Conservation (phyloP, 2,888 invertebrate genomes). For the Empis stercorea region DNA sequence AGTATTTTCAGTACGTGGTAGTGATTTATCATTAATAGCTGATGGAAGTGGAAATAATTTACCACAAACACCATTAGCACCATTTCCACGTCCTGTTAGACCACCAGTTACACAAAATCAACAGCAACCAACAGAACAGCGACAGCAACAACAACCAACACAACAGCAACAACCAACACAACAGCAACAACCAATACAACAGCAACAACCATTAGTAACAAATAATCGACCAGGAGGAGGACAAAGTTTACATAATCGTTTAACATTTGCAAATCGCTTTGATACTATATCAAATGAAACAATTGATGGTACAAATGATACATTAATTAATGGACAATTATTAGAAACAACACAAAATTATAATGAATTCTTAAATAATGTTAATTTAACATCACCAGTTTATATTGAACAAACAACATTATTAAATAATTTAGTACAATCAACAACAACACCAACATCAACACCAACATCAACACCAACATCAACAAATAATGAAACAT, state of each 20-base stretch:
- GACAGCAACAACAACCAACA: too few species aligned
- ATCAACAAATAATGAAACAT: too few species aligned
- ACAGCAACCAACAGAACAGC: too few species aligned
- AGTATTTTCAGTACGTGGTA: slow-evolving; percentile 46
- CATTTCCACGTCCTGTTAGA: background rate
- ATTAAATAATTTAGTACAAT: too few species aligned
- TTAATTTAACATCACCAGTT: too few species aligned
- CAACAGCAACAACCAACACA: background rate
- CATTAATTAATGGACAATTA: background rate
- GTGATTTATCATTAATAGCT: slow-evolving; percentile 56
- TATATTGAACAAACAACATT: too few species aligned
- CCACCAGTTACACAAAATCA: background rate
- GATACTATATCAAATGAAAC: background rate
- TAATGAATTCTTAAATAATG: too few species aligned
- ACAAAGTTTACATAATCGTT: background rate
- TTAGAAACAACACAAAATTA: background rate
- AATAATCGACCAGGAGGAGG: too few species aligned
- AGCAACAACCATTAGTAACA: background rate
- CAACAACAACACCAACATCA: too few species aligned
- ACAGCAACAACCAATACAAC: background rate
- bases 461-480: too few species aligned
- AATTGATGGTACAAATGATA: background rate
- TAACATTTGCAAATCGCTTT: background rate
- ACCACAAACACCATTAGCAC: background rate
- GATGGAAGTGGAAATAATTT: background rate